phyloP scores from a whole-genome alignment of 2,797 vertebrate genomes.

The Onychomys torridus region DNA sequence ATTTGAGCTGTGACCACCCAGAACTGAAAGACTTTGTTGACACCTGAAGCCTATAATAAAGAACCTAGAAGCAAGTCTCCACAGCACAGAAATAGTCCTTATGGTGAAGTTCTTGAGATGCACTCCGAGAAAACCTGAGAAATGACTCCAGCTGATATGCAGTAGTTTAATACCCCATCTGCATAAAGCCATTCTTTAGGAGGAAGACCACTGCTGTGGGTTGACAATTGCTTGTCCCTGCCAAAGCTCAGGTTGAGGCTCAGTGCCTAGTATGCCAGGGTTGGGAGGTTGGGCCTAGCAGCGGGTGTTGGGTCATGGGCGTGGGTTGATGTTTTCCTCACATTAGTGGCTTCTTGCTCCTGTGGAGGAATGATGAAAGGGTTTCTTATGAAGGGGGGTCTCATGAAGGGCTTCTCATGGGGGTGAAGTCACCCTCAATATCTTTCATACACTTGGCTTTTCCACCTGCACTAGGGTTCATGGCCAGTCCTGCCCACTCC shows the following conservation, averaged over 20 bases:
- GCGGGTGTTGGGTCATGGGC: neutral
- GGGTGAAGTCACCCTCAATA: neutral
- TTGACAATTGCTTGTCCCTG: neutral
- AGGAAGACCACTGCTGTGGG: neutral
- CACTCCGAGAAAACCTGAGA: neutral
- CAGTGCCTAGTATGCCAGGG: no score
- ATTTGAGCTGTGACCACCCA: neutral
- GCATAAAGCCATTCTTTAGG: neutral
- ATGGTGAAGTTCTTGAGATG: neutral
- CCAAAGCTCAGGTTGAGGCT: neutral
- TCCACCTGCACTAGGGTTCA: neutral
- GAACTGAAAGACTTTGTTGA: conserved; percentile 1
- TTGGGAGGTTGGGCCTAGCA: neutral
- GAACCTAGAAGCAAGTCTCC: neutral
- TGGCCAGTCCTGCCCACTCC: no score
- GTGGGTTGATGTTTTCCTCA: neutral
- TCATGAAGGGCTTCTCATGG: no score
- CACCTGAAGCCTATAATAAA: neutral
- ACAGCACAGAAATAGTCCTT: neutral
- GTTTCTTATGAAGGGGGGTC: neutral
- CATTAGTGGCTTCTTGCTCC: neutral
- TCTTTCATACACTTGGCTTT: neutral
- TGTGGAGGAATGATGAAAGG: neutral
- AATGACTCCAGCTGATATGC: neutral
- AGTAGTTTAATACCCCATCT: neutral